Evolutionary conservation across 2,888 invertebrate genomes (phyloP), one percentile per base, ranked within the genome.

Genomic region (Chouioia cunea): DNA sequence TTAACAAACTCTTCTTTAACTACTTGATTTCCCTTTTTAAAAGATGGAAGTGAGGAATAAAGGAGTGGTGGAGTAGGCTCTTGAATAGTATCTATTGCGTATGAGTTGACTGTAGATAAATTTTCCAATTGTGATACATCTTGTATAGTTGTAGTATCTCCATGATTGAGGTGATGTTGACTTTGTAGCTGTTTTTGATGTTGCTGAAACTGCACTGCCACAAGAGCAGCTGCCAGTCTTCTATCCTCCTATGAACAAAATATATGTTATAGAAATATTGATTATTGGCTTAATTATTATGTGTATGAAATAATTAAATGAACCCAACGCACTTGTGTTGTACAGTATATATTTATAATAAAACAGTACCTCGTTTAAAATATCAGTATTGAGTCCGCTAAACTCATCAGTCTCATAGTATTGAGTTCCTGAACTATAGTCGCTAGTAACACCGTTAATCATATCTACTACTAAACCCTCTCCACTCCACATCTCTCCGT

Each of bases 191-290:
- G 89, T 74, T 90, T 89, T 73, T 89, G 89, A 72, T 90, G 89
- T 65, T 90, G 89, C 65, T 88, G 89, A 16, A 90, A 82, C 77
- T 90, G 90, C 2, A 90, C 90, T 10, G 90, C 90, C 18, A 90
- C 90, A 63, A 90, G 81, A 23, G 90, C 90, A 46, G 90, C 89
- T 3, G 90, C 90, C 71, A 90, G 82, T 80, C 88, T 87, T 63
- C 89, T 84, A 77, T 90, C 90, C 77, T 90, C 90, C 81, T 90
- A 44, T 64, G 57, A 23, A 50, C n/a, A 36, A 18, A 70, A 54
- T 23, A 50, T 15, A 10, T 64, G 22, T 8, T 20, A 4, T 22
- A 22, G 20, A 67, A 53, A 50, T 56, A 3, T 47, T 46, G 6
- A 48, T 48, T 50, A 50, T 8, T 27, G 16, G 14, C 10, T n/a